A percentile compares a stretch with the other conserved stretches of the same genome.
Evolutionary conservation across 2,888 invertebrate species (phyloP).

Genomic region (Xestia c-nigrum): DNA sequence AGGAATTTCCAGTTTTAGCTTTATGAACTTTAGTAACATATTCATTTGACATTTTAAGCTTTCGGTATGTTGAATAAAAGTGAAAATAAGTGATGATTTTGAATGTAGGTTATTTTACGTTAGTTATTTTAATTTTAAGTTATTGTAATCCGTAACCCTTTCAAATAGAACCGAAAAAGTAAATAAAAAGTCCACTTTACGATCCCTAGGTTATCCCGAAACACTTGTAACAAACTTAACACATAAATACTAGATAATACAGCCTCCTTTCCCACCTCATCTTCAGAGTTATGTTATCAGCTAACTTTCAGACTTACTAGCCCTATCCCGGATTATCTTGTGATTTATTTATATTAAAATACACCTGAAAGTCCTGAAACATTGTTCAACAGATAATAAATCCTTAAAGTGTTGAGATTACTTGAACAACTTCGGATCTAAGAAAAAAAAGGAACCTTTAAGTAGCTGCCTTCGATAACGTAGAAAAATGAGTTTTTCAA

Average conservation of each 20-base stretch:
- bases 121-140: no score
- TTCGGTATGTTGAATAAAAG: no score
- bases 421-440: constrained; percentile 17
- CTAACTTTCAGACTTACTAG: constrained; percentile 25
- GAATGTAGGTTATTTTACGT: no score
- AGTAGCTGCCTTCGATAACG: neutral
- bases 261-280: constrained; percentile 48
- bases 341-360: constrained; percentile 50
- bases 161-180: no score
- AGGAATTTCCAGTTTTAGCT: no score
- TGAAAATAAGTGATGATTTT: no score
- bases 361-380: constrained; percentile 37
- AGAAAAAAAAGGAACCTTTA: neutral
- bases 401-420: constrained; percentile 14
- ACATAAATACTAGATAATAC: constrained; percentile 52
- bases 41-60: no score
- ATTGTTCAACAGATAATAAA: constrained; percentile 35
- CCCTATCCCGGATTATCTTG: constrained; percentile 31
- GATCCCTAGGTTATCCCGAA: constrained; percentile 40
- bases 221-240: constrained; percentile 45
- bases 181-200: constrained; percentile 7
- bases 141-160: no score
- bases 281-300: constrained; percentile 43
- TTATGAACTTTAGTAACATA: no score
- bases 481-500: neutral